phyloP scores from a whole-genome alignment of 2,113 vertebrate species.

The Cottus gobio region DNA sequence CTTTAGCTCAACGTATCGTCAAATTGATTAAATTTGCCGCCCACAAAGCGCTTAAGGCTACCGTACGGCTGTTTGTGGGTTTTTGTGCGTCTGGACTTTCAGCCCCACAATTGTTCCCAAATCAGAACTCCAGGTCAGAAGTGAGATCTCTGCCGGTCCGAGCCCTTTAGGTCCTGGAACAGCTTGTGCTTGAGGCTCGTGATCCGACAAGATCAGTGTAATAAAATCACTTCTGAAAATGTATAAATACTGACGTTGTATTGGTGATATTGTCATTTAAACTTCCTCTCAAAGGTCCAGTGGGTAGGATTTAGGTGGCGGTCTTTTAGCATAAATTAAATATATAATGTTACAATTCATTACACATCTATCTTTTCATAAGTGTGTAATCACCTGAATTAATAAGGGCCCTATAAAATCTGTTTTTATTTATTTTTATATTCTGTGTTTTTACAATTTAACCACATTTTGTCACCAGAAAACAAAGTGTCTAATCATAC shows the following conservation, averaged over 20 bases:
- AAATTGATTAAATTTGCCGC: slow-evolving; percentile 35
- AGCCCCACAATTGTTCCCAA: background rate
- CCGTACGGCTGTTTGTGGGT: slow-evolving; percentile 7
- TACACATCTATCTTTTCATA: no score
- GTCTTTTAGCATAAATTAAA: background rate
- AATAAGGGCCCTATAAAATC: background rate
- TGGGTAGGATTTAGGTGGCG: background rate
- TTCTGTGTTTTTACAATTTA: no score
- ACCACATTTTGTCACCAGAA: background rate
- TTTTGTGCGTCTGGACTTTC: background rate
- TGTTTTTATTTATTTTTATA: no score
- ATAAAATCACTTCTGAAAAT: slow-evolving; percentile 31
- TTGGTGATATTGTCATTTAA: slow-evolving; percentile 19
- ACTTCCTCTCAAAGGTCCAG: background rate
- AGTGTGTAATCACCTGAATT: background rate
- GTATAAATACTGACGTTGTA: slow-evolving; percentile 7
- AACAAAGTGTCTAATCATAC: background rate
- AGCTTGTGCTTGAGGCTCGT: slow-evolving; percentile 31
- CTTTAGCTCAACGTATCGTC: slow-evolving; percentile 8
- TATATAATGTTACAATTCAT: no score
- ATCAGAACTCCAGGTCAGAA: background rate
- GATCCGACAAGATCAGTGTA: slow-evolving; percentile 45
- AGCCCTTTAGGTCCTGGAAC: slow-evolving; percentile 3
- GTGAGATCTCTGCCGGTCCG: background rate
- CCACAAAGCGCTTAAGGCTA: slow-evolving; percentile 23